These are phyloP conservation scores for Anarhynchus alexandrinus DNA, from an alignment of 2,113 vertebrate genomes.

Conservation along the genomic window DNA sequence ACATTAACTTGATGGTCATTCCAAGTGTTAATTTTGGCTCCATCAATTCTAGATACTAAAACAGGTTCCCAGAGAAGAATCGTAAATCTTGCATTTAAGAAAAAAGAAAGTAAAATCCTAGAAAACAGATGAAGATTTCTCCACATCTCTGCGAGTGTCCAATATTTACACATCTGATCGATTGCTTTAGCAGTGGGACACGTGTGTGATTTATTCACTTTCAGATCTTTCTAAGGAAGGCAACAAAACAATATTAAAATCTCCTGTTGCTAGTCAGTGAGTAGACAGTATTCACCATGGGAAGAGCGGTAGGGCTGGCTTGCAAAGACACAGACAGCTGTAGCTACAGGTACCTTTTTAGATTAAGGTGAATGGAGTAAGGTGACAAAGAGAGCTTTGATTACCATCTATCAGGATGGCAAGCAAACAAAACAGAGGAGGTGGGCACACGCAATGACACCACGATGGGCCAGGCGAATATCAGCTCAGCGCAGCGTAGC, in stretches of 20 bases:
- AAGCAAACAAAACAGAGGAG: not conserved
- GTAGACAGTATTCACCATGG: not conserved
- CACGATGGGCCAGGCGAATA: not conserved
- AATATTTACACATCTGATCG: not conserved
- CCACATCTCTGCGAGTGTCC: not conserved
- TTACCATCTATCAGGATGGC: not conserved
- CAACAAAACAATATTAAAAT: not conserved
- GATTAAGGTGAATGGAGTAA: not conserved
- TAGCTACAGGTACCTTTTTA: not conserved
- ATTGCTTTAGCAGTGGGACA: not conserved
- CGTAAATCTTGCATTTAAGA: not conserved
- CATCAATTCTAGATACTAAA: not conserved
- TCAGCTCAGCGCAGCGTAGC: not conserved
- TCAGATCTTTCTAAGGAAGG: not conserved
- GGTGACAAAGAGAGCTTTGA: not conserved
- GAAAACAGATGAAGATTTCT: slow-evolving; percentile 9
- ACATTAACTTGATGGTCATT: not conserved
- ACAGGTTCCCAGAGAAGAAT: not conserved
- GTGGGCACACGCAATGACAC: not conserved
- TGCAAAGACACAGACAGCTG: not conserved
- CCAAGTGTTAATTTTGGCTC: not conserved
- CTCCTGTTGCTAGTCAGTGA: not conserved
- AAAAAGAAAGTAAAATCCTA: not conserved
- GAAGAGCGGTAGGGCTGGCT: not conserved
- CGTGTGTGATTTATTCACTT: not conserved